Evolutionary conservation across 2,113 vertebrate genomes (phyloP).

Genomic region (Periophthalmodon schlosseri): DNA sequence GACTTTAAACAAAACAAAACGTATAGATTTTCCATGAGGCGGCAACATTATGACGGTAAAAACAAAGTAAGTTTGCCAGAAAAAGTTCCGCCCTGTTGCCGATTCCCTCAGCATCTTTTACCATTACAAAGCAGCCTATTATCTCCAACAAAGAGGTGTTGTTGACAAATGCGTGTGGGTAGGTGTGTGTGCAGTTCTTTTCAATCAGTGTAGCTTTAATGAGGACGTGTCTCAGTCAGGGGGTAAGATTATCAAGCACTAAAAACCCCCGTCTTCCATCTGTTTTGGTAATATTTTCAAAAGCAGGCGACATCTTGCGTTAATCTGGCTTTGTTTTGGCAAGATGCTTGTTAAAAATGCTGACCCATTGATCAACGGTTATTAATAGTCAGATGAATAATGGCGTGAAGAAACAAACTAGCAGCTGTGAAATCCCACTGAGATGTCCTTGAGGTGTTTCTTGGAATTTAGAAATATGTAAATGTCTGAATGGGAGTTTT

Average conservation of each 20-base stretch:
- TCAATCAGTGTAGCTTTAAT: conserved; percentile 50
- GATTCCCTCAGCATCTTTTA: conserved; percentile 18
- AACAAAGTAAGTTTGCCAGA: too few relatives aligned
- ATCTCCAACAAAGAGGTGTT: conserved; percentile 42
- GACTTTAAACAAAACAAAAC: too few relatives aligned
- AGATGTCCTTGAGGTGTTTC: conserved; percentile 1
- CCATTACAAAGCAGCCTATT: neutral
- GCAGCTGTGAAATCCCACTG: neutral
- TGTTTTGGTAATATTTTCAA: conserved; percentile 27
- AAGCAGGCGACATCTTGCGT: neutral
- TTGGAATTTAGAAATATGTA: neutral
- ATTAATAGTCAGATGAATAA: neutral
- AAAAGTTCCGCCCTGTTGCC: neutral
- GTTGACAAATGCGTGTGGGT: conserved; percentile 17
- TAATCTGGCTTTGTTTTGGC: conserved; percentile 1
- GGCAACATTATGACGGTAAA: too few relatives aligned
- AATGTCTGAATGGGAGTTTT: conserved; percentile 6
- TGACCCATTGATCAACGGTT: conserved; percentile 11
- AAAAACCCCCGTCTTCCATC: conserved; percentile 22
- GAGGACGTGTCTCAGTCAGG: conserved; percentile 37
- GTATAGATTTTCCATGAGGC: too few relatives aligned
- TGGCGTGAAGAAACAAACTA: neutral
- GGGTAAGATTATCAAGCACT: conserved; percentile 29
- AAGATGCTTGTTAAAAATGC: neutral
- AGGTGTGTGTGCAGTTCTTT: neutral